These are phyloP conservation scores for Manacus vitellinus DNA, from an alignment of 2,113 vertebrate genomes.

Conservation along the genomic window DNA sequence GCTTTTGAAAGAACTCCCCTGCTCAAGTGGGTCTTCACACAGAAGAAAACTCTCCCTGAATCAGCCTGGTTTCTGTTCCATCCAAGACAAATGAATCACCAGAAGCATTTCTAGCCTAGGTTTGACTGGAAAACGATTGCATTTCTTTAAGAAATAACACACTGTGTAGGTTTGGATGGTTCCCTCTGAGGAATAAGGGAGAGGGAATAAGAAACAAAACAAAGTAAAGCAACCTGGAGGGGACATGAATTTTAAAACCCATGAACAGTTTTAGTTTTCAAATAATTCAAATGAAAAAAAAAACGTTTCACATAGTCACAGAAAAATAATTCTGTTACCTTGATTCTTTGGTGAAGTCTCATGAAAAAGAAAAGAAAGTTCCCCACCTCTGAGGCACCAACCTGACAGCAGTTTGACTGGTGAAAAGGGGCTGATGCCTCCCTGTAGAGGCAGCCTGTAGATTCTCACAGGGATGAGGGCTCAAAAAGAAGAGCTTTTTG, in stretches of 20 bases:
- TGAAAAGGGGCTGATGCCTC: not conserved
- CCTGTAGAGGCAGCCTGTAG: not conserved
- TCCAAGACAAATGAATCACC: constrained; percentile 28
- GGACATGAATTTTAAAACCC: constrained; percentile 55
- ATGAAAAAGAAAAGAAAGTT: not conserved
- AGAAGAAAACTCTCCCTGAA: not conserved
- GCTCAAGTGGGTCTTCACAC: not conserved
- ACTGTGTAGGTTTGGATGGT: constrained; percentile 37
- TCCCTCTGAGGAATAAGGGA: constrained; percentile 39
- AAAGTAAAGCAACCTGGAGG: constrained; percentile 26
- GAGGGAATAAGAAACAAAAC: constrained; percentile 24
- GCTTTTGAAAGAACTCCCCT: not conserved
- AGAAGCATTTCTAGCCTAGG: constrained; percentile 31
- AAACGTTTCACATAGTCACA: not conserved
- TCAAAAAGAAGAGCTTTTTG: not conserved
- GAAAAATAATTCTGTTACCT: not conserved
- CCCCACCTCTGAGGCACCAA: not conserved
- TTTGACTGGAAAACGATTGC: not conserved
- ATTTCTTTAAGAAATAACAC: constrained; percentile 35
- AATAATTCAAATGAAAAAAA: constrained; percentile 17
- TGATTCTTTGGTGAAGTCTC: not conserved
- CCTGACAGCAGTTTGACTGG: not conserved
- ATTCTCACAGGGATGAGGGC: not conserved
- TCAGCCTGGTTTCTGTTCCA: not conserved
- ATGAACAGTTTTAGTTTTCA: constrained; percentile 31